phyloP scores from a whole-genome alignment of 2,888 invertebrate species.

The Ormia ochracea region DNA sequence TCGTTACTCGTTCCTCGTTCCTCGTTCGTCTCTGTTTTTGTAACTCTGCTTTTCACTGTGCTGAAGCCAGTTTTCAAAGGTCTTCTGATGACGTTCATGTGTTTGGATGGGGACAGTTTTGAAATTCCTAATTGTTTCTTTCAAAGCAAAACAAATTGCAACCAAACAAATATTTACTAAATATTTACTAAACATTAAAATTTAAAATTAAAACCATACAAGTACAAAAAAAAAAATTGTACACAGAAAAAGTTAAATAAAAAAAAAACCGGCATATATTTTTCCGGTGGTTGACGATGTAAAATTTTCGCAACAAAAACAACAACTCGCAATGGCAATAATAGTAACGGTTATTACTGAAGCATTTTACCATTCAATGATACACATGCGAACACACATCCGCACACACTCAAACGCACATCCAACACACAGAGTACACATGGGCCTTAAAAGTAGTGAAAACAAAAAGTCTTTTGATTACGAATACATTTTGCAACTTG shows the following conservation, averaged over 20 bases:
- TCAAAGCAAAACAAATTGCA: constrained; percentile 12
- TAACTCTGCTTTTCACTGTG: no score
- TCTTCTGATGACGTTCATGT: no score
- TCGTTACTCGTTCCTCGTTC: no score
- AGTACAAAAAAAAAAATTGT: neutral
- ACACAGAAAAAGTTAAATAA: neutral
- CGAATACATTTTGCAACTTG: constrained; percentile 28
- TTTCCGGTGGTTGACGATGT: constrained; percentile 61
- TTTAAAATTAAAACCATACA: constrained; percentile 13
- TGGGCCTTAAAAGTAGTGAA: constrained; percentile 17
- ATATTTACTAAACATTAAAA: constrained; percentile 9
- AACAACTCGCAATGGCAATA: constrained; percentile 61
- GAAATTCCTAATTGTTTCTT: neutral
- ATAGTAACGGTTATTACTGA: constrained; percentile 61
- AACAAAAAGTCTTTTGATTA: constrained; percentile 34
- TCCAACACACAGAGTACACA: neutral
- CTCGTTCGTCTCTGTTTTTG: no score
- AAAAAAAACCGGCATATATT: constrained; percentile 51
- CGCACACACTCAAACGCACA: constrained; percentile 30
- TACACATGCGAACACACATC: constrained; percentile 28
- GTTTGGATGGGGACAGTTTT: no score
- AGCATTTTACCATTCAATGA: constrained; percentile 52
- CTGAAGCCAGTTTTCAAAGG: no score
- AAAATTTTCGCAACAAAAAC: constrained; percentile 58
- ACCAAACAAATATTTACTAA: no score